Percentiles rank a stretch among this genome's conserved stretches.
Conservation (phyloP, 2,113 vertebrate genomes). For the Pagrus major region DNA sequence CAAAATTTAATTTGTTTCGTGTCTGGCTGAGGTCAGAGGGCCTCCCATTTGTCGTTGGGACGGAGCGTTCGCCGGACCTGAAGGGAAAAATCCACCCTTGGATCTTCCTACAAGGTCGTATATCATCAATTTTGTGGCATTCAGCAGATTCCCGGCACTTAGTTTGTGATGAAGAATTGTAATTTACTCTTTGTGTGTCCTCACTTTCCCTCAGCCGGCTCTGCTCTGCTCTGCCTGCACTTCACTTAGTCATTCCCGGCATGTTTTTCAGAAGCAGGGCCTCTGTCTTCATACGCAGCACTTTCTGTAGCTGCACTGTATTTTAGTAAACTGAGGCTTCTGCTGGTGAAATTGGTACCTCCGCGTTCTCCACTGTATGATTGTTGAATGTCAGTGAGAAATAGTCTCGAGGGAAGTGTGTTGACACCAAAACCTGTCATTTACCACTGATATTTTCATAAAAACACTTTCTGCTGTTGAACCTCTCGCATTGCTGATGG, state of each 20-base stretch:
- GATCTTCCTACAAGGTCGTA: conserved; percentile 17
- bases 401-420: neutral
- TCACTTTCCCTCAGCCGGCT: neutral
- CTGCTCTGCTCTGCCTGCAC: neutral
- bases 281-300: neutral
- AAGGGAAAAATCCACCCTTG: neutral
- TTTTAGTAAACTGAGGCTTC: conserved; percentile 8
- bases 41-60: conserved; percentile 3
- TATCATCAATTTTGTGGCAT: conserved; percentile 1
- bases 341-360: conserved; percentile 58
- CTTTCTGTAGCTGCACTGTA: conserved; percentile 23
- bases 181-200: conserved; percentile 27
- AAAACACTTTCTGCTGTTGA: conserved; percentile 7
- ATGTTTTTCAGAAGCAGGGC: neutral
- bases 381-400: conserved; percentile 24
- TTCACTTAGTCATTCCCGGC: conserved; percentile 21
- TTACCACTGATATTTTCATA: conserved; percentile 20
- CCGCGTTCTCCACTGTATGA: conserved; percentile 11
- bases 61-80: neutral
- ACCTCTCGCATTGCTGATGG: neutral
- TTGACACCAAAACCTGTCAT: conserved; percentile 51
- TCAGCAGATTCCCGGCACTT: conserved; percentile 38
- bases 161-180: conserved; percentile 21
- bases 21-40: conserved; percentile 51
- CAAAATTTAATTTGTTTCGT: conserved; percentile 46